Base-by-base conservation (phyloP, 2,888 invertebrate species). In the Dorcus hopei region DNA sequence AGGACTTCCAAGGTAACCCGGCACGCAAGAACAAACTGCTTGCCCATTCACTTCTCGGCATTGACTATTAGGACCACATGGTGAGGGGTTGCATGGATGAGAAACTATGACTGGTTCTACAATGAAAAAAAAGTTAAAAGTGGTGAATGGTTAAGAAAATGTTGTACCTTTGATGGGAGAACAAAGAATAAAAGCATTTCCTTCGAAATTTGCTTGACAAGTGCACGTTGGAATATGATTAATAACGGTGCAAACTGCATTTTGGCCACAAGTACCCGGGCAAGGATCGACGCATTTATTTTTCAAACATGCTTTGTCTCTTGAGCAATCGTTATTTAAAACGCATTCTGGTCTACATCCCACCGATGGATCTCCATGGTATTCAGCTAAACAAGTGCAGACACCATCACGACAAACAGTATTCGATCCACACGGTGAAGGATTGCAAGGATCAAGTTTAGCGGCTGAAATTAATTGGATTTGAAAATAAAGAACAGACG, bases 351-450 rank as follows among this genome's bases (percentile, higher is more conserved):
- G 89, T 70, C 87, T 82, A 68, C 90, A 90, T 59, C 85, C 83
- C 72, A 82, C 82, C 72, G 87, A 84, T 38, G 90, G 89, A 77
- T 91, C 90, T 41, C 93, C 93, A 68, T 87, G 88, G 73, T 90
- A 90, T 75, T 88, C 89, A 5, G 87, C 83, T 59, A 90, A 72
- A 74, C 93, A 93, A 42, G 86, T 83, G 73, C 93, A 93, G 49
- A 89, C 85, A 23, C 91, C 90, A 76, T 90, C 87, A 70, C 86
- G 86, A 72, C 93, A 93, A 67, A 88, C 80, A 19, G 93, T 87
- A 77, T 93, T 92, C 7, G 90, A 83, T n/a, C 93, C 93, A 73
- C 93, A 93, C 8, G 91, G 91, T 41, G 88, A 87, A 56, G 90
- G 90, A 72, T 86, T 84, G 73, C 91, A 92, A 38, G 90, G 90